phyloP scores from a whole-genome alignment of 2,888 invertebrate genomes.

The Xestia ashworthii region DNA sequence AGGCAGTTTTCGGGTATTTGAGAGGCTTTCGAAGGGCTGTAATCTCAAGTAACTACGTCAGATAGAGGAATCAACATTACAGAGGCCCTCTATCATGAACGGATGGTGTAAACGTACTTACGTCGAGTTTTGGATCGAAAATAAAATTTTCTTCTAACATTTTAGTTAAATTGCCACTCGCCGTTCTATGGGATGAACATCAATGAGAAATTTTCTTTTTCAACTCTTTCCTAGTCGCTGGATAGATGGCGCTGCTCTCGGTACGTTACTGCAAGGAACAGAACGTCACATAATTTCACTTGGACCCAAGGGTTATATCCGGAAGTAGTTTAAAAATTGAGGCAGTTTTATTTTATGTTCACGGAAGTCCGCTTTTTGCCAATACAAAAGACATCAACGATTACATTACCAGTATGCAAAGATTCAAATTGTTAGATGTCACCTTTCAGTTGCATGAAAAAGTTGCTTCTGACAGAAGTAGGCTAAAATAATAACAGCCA shows the following conservation, averaged over 20 bases:
- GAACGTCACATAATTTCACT: no score
- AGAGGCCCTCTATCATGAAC: not conserved
- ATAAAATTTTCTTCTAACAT: no score
- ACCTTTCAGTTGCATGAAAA: not conserved
- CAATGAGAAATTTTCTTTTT: no score
- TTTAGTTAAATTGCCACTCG: no score
- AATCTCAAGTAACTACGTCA: not conserved
- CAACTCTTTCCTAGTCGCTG: no score
- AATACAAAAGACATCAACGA: conserved; percentile 43
- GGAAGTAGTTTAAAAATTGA: not conserved
- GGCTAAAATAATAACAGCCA: not conserved
- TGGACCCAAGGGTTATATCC: no score
- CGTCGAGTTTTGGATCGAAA: no score
- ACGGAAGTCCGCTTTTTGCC: not conserved
- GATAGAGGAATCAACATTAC: not conserved
- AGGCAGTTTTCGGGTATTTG: not conserved
- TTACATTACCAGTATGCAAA: not conserved
- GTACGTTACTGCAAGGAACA: no score
- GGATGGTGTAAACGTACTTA: not conserved
- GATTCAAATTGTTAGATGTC: not conserved
- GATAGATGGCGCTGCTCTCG: no score
- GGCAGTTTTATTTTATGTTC: no score
- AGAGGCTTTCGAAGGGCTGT: not conserved
- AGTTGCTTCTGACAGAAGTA: not conserved
- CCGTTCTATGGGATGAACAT: no score